These are phyloP conservation scores for Anisognathus igniventris DNA, from an alignment of 2,797 vertebrate genomes.

Conservation along the genomic window DNA sequence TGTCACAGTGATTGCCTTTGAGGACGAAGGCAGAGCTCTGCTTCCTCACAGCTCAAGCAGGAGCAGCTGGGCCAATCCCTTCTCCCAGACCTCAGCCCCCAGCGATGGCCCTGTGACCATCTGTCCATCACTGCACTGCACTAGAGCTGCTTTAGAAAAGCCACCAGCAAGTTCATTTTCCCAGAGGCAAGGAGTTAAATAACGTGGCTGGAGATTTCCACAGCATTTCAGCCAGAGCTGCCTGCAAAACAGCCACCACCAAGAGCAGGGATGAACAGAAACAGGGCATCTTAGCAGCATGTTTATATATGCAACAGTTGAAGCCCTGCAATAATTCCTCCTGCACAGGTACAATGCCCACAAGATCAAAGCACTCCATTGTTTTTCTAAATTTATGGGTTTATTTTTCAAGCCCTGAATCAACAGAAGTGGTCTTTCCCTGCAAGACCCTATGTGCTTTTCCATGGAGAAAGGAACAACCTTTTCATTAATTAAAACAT, in stretches of 20 bases:
- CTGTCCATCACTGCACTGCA: background rate
- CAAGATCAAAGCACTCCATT: background rate
- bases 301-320: background rate
- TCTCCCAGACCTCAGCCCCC: background rate
- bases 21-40: background rate
- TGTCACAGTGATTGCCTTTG: background rate
- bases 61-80: background rate
- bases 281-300: background rate
- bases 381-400: background rate
- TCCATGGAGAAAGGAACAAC: background rate
- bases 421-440: background rate
- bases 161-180: background rate
- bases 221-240: background rate
- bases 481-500: background rate
- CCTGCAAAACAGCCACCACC: background rate
- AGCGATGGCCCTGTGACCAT: background rate
- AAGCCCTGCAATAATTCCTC: background rate
- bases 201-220: background rate
- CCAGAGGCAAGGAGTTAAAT: background rate
- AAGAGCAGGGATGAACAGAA: background rate
- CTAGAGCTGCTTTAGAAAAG: background rate
- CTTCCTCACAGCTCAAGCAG: background rate
- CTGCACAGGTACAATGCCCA: background rate
- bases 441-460: background rate
- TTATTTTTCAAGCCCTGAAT: background rate